These are phyloP conservation scores for Phortica variegata DNA, from an alignment of 1,140 invertebrate genomes.

Conservation along the genomic window DNA sequence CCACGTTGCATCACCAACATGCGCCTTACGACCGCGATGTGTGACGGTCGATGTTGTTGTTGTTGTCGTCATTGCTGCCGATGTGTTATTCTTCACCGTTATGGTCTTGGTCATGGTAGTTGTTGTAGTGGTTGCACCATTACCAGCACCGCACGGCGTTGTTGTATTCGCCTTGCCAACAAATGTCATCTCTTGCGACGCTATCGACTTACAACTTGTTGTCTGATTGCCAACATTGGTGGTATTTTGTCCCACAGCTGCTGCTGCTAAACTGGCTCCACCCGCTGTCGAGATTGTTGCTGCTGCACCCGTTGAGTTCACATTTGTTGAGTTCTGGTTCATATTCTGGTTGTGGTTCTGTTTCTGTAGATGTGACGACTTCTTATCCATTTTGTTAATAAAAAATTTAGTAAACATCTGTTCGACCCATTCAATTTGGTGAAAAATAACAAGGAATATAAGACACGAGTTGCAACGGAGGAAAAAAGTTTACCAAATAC, in stretches of 20 bases:
- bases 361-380: constrained; percentile 20
- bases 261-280: neutral
- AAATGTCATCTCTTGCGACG: neutral
- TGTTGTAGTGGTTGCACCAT: too few relatives aligned
- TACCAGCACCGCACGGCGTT: too few relatives aligned
- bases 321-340: too few relatives aligned
- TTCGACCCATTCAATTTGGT: constrained; percentile 19
- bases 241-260: neutral
- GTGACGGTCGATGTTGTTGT: neutral
- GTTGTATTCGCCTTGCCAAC: too few relatives aligned
- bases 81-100: constrained; percentile 7
- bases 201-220: too few relatives aligned
- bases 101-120: neutral
- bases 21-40: too few relatives aligned
- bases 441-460: too few relatives aligned
- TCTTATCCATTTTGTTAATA: constrained; percentile 34
- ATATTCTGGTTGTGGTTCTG: constrained; percentile 11
- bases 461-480: too few relatives aligned
- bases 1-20: too few relatives aligned
- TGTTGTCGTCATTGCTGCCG: neutral
- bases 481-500: constrained; percentile 27
- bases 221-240: too few relatives aligned
- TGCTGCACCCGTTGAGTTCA: constrained; percentile 5
- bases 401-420: constrained; percentile 28
- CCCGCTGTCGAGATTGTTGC: neutral